phyloP scores from a whole-genome alignment of 2,888 invertebrate species.

The Drosophila prostipennis region DNA sequence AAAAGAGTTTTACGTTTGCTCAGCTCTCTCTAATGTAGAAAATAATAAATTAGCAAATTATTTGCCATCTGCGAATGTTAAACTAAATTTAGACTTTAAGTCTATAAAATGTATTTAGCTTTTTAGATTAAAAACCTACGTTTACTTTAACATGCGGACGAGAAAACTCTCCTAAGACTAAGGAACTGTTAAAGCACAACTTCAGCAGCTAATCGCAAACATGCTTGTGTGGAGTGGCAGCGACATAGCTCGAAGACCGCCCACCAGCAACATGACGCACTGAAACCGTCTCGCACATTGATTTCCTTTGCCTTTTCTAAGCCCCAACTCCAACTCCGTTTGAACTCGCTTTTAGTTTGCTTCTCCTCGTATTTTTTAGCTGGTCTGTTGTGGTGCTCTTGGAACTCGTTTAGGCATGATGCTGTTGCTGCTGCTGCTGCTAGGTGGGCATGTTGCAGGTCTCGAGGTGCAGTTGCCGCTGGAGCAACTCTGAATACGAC shows the following conservation, averaged over 20 bases:
- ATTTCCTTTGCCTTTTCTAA: slow-evolving; percentile 23
- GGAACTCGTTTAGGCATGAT: slow-evolving; percentile 32
- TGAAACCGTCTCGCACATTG: slow-evolving; percentile 16
- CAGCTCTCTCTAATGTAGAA: too few species aligned
- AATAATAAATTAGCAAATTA: too few species aligned
- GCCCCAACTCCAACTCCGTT: slow-evolving; percentile 9
- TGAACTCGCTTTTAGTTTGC: slow-evolving; percentile 18
- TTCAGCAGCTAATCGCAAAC: not conserved
- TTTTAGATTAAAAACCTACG: too few species aligned
- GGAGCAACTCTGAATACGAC: slow-evolving; percentile 27
- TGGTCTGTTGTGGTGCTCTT: slow-evolving; percentile 22
- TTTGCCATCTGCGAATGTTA: too few species aligned
- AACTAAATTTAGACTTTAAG: too few species aligned
- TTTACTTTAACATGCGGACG: too few species aligned
- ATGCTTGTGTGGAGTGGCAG: not conserved
- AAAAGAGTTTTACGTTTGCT: too few species aligned
- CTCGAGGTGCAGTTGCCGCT: slow-evolving; percentile 24
- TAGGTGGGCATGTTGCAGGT: slow-evolving; percentile 42
- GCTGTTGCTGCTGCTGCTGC: slow-evolving; percentile 21
- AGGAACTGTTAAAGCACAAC: too few species aligned
- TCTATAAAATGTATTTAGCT: too few species aligned
- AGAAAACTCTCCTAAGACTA: too few species aligned
- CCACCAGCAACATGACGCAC: slow-evolving; percentile 22
- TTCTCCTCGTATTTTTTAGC: slow-evolving; percentile 8
- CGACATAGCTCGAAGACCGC: slow-evolving; percentile 1